A percentile compares a stretch with the other conserved stretches of the same genome.
Evolutionary conservation across 2,113 vertebrate genomes (phyloP).

Genomic region (Gadus macrocephalus): DNA sequence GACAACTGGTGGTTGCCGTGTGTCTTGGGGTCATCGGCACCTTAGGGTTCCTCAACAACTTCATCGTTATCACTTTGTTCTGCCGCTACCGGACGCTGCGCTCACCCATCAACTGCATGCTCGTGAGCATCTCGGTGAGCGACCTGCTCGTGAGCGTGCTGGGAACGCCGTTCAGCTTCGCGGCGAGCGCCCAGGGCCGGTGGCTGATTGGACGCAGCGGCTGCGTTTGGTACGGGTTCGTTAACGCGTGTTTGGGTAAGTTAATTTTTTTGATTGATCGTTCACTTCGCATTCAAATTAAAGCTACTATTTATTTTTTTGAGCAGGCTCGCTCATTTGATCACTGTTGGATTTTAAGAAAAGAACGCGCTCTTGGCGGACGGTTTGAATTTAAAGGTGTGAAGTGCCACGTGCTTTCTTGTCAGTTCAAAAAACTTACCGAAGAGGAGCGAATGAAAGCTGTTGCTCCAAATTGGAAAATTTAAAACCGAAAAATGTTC

Average conservation of each 20-base stretch:
- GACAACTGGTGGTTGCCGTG: slow-evolving; percentile 74
- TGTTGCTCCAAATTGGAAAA: too few species aligned
- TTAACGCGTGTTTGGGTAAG: slow-evolving; percentile 78
- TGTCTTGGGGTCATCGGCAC: slow-evolving; percentile 73
- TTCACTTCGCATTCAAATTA: too few species aligned
- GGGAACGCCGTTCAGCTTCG: slow-evolving; percentile 77
- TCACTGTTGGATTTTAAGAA: too few species aligned
- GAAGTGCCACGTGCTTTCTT: too few species aligned
- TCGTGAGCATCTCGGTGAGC: slow-evolving; percentile 76
- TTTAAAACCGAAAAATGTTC: too few species aligned
- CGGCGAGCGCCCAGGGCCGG: slow-evolving; percentile 70
- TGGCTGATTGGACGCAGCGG: slow-evolving; percentile 75
- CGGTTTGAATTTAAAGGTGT: too few species aligned
- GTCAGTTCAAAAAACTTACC: too few species aligned
- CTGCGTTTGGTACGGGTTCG: slow-evolving; percentile 81
- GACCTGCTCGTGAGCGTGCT: slow-evolving; percentile 76
- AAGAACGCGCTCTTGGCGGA: too few species aligned
- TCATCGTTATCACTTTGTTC: slow-evolving; percentile 72
- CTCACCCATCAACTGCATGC: slow-evolving; percentile 78
- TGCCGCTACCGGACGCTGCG: slow-evolving; percentile 71
- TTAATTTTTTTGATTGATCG: not conserved
- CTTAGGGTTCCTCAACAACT: slow-evolving; percentile 70
- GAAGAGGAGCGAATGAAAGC: too few species aligned
- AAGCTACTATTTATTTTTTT: too few species aligned
- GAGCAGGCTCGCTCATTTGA: too few species aligned